Base-by-base conservation (phyloP, 2,113 vertebrate genomes). In the Ptilonorhynchus violaceus region DNA sequence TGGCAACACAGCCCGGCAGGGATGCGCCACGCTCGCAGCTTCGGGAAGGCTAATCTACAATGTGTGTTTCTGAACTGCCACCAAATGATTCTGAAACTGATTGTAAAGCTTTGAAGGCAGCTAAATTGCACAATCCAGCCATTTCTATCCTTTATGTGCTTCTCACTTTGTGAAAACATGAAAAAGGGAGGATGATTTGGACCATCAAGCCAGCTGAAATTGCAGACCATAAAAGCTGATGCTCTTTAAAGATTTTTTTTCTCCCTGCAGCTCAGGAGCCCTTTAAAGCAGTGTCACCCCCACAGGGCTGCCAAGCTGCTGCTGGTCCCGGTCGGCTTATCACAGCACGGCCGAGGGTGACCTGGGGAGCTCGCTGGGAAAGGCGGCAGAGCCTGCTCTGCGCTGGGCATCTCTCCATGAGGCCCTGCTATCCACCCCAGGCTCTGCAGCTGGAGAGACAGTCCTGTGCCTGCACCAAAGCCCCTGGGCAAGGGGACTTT, bases 21-120 rank as follows among this genome's bases (percentile, higher is more conserved):
- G 88, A 83, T 4, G 3, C 0, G 1, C 60, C 56, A 72, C 0
- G 6, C 90, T 92, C 1, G 1, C 82, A 74, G 90, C 90, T 94
- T 91, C 0, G 0, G 93, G 92, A 95, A 96, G 96, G 72, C 88
- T 92, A 88, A 96, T 95, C 96, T 96, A 93, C 79, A 80, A 37
- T 90, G 93, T 96, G 93, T 96, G 92, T 91, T 96, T 96, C 95
- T 94, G 96, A 96, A 95, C 96, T 49, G 90, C 88, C 76, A 94
- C 92, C 88, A 88, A 92, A 95, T 91, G 92, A 96, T 95, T 97
- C 89, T 88, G 95, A 95, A 97, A 95, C 95, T 91, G 95, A 96
- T 64, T 97, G 92, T 93, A 97, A 97, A 93, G 92, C 97, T 97
- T 95, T 97, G 96, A 94, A 97, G 96, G 92, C 95, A 93, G 94